Percentiles rank a stretch among this genome's conserved stretches.
These are phyloP conservation scores for Bombus superbus DNA, from an alignment of 1,140 invertebrate species.

Conservation along the genomic window DNA sequence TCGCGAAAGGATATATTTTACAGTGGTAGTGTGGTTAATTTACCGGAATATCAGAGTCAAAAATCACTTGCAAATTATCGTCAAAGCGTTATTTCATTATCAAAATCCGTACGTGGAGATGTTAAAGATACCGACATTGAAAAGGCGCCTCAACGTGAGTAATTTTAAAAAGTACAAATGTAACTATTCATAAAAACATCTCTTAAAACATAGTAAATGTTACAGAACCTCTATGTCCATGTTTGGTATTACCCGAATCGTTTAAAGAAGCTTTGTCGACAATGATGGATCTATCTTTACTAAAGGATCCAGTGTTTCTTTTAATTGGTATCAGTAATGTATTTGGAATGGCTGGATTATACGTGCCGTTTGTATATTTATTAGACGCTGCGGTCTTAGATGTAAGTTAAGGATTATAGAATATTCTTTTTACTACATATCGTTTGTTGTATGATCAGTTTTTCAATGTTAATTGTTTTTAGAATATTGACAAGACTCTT, in stretches of 20 bases:
- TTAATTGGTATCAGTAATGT: slow-evolving; percentile 97
- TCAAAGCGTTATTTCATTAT: slow-evolving; percentile 91
- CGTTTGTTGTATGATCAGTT: not conserved
- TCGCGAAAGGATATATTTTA: slow-evolving; percentile 99
- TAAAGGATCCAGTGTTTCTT: slow-evolving; percentile 96
- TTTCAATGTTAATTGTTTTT: slow-evolving; percentile 69
- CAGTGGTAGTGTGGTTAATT: slow-evolving; percentile 95
- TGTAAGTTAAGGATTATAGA: slow-evolving; percentile 80
- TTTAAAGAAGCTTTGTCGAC: slow-evolving; percentile 92
- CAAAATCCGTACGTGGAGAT: slow-evolving; percentile 86
- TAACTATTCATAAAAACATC: not conserved
- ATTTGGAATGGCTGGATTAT: slow-evolving; percentile 96
- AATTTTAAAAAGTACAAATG: not conserved
- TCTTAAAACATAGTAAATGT: slow-evolving; percentile 29
- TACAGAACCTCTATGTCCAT: slow-evolving; percentile 87
- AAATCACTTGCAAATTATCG: slow-evolving; percentile 94
- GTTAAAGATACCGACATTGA: slow-evolving; percentile 86
- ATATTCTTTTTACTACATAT: not conserved
- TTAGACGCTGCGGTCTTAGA: slow-evolving; percentile 90
- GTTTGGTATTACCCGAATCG: slow-evolving; percentile 90
- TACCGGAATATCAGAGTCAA: slow-evolving; percentile 96
- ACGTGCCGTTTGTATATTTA: slow-evolving; percentile 97
- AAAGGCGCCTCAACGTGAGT: slow-evolving; percentile 87
- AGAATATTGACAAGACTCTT: slow-evolving; percentile 88
- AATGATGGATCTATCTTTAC: slow-evolving; percentile 96